A percentile compares a stretch with the other conserved stretches of the same genome.
Conservation (phyloP, 2,888 invertebrate species). For the Odiellus spinosus region DNA sequence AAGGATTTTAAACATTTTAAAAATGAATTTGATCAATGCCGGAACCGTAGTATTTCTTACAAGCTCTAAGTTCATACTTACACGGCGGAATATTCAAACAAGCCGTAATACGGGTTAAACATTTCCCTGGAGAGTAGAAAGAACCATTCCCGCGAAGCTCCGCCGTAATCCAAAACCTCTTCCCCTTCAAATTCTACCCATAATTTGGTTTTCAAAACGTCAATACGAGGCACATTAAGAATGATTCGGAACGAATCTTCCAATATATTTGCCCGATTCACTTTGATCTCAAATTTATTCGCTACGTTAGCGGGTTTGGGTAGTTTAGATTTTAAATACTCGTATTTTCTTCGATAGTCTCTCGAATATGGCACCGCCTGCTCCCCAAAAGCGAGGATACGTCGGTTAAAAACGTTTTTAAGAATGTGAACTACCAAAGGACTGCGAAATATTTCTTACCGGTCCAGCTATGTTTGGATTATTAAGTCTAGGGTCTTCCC, state of each 20-base stretch:
- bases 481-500: conserved; percentile 96
- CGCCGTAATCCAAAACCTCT: conserved; percentile 90
- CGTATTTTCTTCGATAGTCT: conserved; percentile 97
- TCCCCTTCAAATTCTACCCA: conserved; percentile 99
- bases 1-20: too few species aligned
- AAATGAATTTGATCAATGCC: too few species aligned
- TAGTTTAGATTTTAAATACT: conserved; percentile 89
- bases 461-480: conserved; percentile 94
- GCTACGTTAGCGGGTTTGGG: conserved; percentile 90
- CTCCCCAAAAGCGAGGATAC: too few species aligned
- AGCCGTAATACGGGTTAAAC: conserved; percentile 99
- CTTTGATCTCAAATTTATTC: conserved; percentile 93
- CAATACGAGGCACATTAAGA: conserved; percentile 72
- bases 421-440: too few species aligned
- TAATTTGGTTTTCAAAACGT: conserved; percentile 86
- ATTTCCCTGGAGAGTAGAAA: conserved; percentile 96
- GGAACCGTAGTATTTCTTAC: too few species aligned
- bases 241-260: conserved; percentile 95
- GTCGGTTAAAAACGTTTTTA: too few species aligned
- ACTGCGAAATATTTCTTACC: too few species aligned
- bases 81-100: conserved; percentile 99
- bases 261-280: conserved; percentile 69
- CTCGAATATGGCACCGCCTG: conserved; percentile 92
- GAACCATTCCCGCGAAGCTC: conserved; percentile 95
- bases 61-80: too few species aligned